Evolutionary conservation across 2,888 invertebrate species (phyloP).

Genomic region (Stramonita haemastoma): DNA sequence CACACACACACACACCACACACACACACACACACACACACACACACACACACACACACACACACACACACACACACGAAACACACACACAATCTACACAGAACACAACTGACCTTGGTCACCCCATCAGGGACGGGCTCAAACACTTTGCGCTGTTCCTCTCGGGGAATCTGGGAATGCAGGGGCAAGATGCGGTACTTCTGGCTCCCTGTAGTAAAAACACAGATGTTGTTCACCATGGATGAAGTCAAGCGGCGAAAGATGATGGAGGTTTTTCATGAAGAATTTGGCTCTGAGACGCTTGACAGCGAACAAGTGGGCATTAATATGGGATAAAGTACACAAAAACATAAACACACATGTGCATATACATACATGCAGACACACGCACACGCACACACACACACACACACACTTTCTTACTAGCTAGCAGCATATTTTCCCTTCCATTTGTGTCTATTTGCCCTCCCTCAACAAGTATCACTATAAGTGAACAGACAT

Average conservation of each 20-base stretch:
- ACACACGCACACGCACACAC: background rate
- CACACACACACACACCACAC: too few relatives aligned
- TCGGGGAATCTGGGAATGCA: conserved; percentile 98
- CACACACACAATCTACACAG: too few relatives aligned
- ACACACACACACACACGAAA: too few relatives aligned
- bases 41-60: too few relatives aligned
- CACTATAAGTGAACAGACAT: background rate
- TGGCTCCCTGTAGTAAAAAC: conserved; percentile 78
- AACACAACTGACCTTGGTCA: conserved; percentile 85
- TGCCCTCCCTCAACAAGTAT: too few relatives aligned
- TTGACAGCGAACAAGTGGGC: background rate
- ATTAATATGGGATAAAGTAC: background rate
- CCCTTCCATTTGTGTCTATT: too few relatives aligned
- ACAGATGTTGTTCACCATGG: background rate
- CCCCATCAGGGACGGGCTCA: conserved; percentile 87
- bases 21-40: too few relatives aligned
- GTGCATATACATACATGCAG: background rate
- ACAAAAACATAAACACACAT: background rate
- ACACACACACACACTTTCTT: background rate
- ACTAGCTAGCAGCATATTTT: too few relatives aligned
- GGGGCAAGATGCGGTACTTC: conserved; percentile 88
- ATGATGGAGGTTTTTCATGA: background rate
- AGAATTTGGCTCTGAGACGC: background rate
- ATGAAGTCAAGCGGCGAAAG: background rate
- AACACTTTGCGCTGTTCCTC: conserved; percentile 96